Evolutionary conservation across 23 tunicate genomes (phyloP).

Genomic region (Ciona savignyi): DNA sequence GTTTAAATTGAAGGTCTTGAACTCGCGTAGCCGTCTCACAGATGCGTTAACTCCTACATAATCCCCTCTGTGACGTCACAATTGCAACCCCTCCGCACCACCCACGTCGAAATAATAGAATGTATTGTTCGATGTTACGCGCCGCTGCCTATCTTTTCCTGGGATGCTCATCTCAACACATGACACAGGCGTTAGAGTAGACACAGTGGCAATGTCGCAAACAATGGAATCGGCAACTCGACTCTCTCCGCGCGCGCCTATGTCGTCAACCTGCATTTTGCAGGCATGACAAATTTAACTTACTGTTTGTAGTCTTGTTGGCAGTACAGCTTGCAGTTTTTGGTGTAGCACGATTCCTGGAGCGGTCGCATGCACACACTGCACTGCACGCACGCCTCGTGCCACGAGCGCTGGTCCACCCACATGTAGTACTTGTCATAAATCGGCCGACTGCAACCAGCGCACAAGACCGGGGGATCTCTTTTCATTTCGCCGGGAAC

Average conservation of each 20-base stretch:
- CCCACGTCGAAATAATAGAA: slow-evolving; percentile 42
- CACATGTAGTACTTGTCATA: slow-evolving; percentile 85
- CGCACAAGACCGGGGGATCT: slow-evolving; percentile 30
- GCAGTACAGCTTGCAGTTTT: slow-evolving; percentile 76
- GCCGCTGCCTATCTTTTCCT: not conserved
- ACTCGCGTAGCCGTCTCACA: too few relatives aligned
- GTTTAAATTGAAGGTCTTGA: too few relatives aligned
- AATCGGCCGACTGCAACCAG: slow-evolving; percentile 66
- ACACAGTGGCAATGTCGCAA: not conserved
- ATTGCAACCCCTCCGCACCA: slow-evolving; percentile 24
- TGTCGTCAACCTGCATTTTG: too few relatives aligned
- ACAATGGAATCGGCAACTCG: too few relatives aligned
- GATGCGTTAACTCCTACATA: slow-evolving; percentile 38
- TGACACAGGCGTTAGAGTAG: not conserved
- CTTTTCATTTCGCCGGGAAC: slow-evolving; percentile 2
- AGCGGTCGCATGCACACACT: slow-evolving; percentile 52
- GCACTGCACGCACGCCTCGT: slow-evolving; percentile 83
- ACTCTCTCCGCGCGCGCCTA: too few relatives aligned
- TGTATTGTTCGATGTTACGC: not conserved
- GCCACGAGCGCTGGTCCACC: slow-evolving; percentile 84
- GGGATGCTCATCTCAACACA: not conserved
- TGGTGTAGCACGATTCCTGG: slow-evolving; percentile 53
- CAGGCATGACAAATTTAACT: too few relatives aligned
- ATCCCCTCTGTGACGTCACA: slow-evolving; percentile 26
- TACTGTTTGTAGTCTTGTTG: slow-evolving; percentile 77